Percentiles rank a stretch among this genome's conserved stretches.
These are phyloP conservation scores for Phrixothrix hirtus DNA, from an alignment of 2,888 invertebrate genomes.

Conservation along the genomic window DNA sequence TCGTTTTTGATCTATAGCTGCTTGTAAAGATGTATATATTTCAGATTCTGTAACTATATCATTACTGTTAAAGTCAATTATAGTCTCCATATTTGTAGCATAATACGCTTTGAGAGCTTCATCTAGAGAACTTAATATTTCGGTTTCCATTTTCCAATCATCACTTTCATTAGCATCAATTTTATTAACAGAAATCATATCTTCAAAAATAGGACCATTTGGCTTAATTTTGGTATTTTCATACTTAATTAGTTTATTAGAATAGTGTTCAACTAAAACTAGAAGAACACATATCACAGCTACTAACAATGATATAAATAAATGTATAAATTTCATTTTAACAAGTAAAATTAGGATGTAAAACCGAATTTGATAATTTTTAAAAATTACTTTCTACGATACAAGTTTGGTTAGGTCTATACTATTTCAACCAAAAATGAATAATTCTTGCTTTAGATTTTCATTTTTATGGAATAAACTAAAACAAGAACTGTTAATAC, in stretches of 20 bases:
- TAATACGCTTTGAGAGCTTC: slow-evolving; percentile 42
- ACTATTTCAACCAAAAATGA: no score
- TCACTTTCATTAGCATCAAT: slow-evolving; percentile 28
- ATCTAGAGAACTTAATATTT: slow-evolving; percentile 45
- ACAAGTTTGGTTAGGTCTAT: no score
- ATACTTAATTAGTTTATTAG: slow-evolving; percentile 40
- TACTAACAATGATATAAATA: slow-evolving; percentile 49
- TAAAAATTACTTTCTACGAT: no score
- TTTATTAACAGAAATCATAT: slow-evolving; percentile 46
- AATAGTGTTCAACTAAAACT: slow-evolving; percentile 51
- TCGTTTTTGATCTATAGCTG: slow-evolving; percentile 83
- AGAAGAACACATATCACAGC: slow-evolving; percentile 53
- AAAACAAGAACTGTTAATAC: no score
- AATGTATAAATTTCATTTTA: slow-evolving; percentile 35
- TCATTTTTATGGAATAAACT: no score
- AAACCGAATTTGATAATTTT: no score
- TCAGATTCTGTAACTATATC: slow-evolving; percentile 62
- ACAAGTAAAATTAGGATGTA: no score
- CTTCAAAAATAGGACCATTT: slow-evolving; percentile 51
- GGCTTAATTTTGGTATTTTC: slow-evolving; percentile 41
- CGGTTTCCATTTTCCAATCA: slow-evolving; percentile 21
- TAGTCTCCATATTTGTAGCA: slow-evolving; percentile 20
- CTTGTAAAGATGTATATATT: slow-evolving; percentile 81
- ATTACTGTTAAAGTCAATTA: slow-evolving; percentile 11
- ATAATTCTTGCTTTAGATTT: no score